Evolutionary conservation across 2,888 invertebrate species (phyloP), one percentile per base, ranked within the genome.

Genomic region (Scrobipalpa atriplicella): DNA sequence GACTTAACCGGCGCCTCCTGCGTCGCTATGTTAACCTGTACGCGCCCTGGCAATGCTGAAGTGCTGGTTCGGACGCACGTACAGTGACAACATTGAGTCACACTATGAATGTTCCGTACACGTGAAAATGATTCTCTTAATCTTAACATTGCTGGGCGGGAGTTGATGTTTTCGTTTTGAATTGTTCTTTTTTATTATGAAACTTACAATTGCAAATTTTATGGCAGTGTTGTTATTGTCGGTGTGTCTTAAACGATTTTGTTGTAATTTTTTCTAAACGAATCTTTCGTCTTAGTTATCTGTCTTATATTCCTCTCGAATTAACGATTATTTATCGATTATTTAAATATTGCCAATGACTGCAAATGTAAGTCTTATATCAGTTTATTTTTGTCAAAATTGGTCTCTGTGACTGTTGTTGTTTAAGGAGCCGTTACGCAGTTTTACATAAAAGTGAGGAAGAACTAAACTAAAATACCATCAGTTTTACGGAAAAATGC

Each of bases 21-120:
- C 89, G 90, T 77, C 91, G 90, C 75, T 89, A 85, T 76, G 85
- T 80, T 69, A 92, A 92, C 77, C 78, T 92, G 70, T 92, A 89
- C 79, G 90, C 91, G 69, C 92, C 92, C 18, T 92, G 92, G 92
- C 81, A 90, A 70, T 86, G 89, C 72, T 90, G 81, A 76, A 61
- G 13, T 2, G 11, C n/a, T n/a, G 51, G 2, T 21, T 2, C 9
- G 19, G 19, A 21, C 54, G 54, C 19, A 19, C 54, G 54, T 54
- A 54, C 54, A 18, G 19, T 19, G 19, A 6, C 19, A 10, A 10
- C 18, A 54, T 10, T 10, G 19, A 21, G 29, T 29, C 19, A 10
- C 18, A 19, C 19, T 54, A 21, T 21, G 29, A 29, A 56, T 5
- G 21, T 13, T 21, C 19, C 21, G 3, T 21, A 5, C 13, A 29